Percentiles rank a stretch among this genome's conserved stretches.
phyloP scores from a whole-genome alignment of 2,113 vertebrate genomes.

The Hemibagrus wyckioides region DNA sequence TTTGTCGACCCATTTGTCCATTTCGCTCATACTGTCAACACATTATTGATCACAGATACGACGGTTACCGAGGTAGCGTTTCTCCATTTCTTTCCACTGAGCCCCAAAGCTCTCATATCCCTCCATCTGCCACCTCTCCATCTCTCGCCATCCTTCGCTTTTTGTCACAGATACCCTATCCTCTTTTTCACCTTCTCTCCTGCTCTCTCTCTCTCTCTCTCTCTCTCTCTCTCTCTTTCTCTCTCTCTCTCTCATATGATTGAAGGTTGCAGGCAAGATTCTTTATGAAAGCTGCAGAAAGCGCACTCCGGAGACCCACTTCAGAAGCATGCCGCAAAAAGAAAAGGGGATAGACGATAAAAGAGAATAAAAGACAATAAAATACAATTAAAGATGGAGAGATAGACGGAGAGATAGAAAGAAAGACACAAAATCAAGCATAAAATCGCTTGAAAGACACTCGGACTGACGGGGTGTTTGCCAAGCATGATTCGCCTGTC shows the following conservation, averaged over 20 bases:
- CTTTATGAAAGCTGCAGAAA: conserved; percentile 55
- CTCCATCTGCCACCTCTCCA: conserved; percentile 68
- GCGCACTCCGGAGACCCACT: conserved; percentile 65
- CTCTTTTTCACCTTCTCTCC: conserved; percentile 28
- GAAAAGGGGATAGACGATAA: not conserved
- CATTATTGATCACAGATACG: conserved; percentile 70
- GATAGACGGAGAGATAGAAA: not conserved
- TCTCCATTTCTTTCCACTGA: conserved; percentile 58
- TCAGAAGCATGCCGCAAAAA: conserved; percentile 20
- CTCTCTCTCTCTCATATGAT: conserved; percentile 30
- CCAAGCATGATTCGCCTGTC: conserved; percentile 61
- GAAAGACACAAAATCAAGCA: conserved; percentile 36
- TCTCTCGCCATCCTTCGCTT: conserved; percentile 56
- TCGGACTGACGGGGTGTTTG: conserved; percentile 63
- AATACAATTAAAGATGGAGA: conserved; percentile 13
- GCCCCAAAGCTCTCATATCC: conserved; percentile 64
- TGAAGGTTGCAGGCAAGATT: conserved; percentile 46
- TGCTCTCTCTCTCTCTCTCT: conserved; percentile 7
- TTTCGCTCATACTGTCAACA: conserved; percentile 51
- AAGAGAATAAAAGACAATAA: conserved; percentile 37
- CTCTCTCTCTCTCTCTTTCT: conserved; percentile 33
- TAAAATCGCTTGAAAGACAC: conserved; percentile 55
- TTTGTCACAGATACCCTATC: conserved; percentile 42
- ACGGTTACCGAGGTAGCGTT: conserved; percentile 60
- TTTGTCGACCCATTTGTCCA: conserved; percentile 47